These are phyloP conservation scores for Mimas tiliae DNA, from an alignment of 2,888 invertebrate genomes.

Conservation along the genomic window DNA sequence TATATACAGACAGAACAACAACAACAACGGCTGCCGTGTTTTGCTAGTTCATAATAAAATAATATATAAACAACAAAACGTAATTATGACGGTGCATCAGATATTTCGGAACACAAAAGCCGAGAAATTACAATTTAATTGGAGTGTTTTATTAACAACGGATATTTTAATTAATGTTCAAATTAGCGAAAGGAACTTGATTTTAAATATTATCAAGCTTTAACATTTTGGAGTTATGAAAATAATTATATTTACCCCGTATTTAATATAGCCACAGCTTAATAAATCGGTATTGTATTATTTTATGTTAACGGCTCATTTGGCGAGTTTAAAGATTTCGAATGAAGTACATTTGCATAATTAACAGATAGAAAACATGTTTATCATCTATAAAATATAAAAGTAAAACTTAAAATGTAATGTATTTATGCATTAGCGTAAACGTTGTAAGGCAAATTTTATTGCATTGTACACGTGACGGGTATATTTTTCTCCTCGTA, in stretches of 20 bases:
- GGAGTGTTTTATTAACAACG: neutral
- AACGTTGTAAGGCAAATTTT: neutral
- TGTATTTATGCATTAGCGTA: neutral
- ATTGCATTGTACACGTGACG: neutral
- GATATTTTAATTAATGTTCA: neutral
- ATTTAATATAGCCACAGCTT: neutral
- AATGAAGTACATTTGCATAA: neutral
- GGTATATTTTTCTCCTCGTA: constrained; percentile 39
- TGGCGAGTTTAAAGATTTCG: neutral
- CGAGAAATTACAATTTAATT: neutral
- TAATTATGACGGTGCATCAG: neutral
- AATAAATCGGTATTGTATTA: neutral
- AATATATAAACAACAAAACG: neutral
- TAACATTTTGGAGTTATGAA: neutral
- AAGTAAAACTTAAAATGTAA: neutral
- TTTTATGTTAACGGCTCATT: neutral
- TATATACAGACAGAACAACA: neutral
- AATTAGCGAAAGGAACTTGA: neutral
- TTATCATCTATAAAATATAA: no score
- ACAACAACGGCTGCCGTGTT: no score
- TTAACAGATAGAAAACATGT: no score
- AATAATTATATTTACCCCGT: neutral
- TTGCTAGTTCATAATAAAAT: neutral
- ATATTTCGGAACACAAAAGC: neutral
- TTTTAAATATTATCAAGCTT: neutral